phyloP scores from a whole-genome alignment of 2,113 vertebrate species.

The Neotragus pygmaeus region DNA sequence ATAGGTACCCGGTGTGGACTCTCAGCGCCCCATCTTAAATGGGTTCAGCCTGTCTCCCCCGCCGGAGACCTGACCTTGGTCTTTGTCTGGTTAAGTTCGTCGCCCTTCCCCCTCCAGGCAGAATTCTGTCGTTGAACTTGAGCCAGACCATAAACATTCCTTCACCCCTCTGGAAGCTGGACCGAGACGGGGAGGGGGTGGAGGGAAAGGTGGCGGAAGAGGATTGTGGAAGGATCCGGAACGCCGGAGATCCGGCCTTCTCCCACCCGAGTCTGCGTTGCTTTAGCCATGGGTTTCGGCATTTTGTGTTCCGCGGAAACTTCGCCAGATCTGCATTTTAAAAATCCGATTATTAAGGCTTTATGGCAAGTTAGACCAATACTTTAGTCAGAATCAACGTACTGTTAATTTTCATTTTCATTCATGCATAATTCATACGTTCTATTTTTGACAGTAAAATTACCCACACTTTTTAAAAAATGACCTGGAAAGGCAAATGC shows the following conservation, averaged over 20 bases:
- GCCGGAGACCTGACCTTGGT: slow-evolving; percentile 1
- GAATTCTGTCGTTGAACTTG: slow-evolving; percentile 82
- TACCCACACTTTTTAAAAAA: neutral
- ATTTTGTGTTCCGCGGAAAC: neutral
- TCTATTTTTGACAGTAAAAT: neutral
- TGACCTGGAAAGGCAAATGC: neutral
- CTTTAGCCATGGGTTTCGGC: neutral
- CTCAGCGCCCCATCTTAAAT: neutral
- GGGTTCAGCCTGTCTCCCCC: neutral
- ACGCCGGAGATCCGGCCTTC: neutral
- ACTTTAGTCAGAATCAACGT: neutral
- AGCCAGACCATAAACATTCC: slow-evolving; percentile 77
- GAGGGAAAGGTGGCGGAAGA: neutral
- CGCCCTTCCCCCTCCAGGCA: slow-evolving; percentile 56
- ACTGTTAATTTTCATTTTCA: neutral
- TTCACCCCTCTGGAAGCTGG: slow-evolving; percentile 51
- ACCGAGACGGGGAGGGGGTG: neutral
- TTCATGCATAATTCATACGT: neutral
- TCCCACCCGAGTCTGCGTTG: neutral
- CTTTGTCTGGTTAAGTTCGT: slow-evolving; percentile 70
- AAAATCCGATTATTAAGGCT: neutral
- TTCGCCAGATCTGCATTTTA: neutral
- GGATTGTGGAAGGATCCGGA: neutral
- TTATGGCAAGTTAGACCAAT: rapidly evolving
- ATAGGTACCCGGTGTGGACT: rapidly evolving